Base-by-base conservation (phyloP, 1,140 invertebrate genomes). In the Drosophila athabasca region DNA sequence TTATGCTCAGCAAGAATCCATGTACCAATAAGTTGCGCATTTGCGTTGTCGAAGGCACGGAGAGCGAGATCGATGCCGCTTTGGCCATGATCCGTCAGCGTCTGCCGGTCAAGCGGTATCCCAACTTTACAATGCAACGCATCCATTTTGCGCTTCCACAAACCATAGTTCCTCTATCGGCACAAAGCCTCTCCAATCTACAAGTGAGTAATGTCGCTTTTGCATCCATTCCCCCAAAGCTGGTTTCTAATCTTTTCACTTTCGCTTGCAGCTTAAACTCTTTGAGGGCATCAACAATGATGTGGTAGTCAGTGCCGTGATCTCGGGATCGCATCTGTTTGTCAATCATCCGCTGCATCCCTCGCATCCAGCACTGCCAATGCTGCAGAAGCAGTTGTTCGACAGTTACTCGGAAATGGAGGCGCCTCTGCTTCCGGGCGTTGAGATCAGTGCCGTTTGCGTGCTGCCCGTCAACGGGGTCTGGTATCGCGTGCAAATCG, bases 261-360 rank as follows among this genome's bases (percentile, higher is more conserved):
- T 60, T 29, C 44, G 17, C 58, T 72, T 17, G 79, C 92, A 97
- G 94, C 93, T 99, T 62, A 95, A 95, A 80, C 92, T 99, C 50
- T 94, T 98, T 61, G 96, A 97, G 88, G 96, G 96, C 48, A 95
- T 99, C n/a, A 97, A 97, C 87, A 97, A 98, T 87, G 98, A 99
- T 92, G 96, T 98, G 1, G 94, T 96, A 50, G 93, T 99, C 49
- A 97, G 96, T 79, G 95, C 95, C 74, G 94, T 98, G 70, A 94
- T 98, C 6, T 95, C 95, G 76, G 95, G 97, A 17, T 95, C 95
- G 54, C 96, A 98, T 89, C 93, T 92, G 76, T 99, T 99, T 92
- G 93, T 99, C 29, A 98, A 99, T 90, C 95, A 98, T 90, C 97
- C 97, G 13, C 95, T 97, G 48, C 98, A 99, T 93, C 97, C 98